A percentile compares a stretch with the other conserved stretches of the same genome.
These are phyloP conservation scores for Scaptomyza flava DNA, from an alignment of 2,888 invertebrate species.

Conservation along the genomic window DNA sequence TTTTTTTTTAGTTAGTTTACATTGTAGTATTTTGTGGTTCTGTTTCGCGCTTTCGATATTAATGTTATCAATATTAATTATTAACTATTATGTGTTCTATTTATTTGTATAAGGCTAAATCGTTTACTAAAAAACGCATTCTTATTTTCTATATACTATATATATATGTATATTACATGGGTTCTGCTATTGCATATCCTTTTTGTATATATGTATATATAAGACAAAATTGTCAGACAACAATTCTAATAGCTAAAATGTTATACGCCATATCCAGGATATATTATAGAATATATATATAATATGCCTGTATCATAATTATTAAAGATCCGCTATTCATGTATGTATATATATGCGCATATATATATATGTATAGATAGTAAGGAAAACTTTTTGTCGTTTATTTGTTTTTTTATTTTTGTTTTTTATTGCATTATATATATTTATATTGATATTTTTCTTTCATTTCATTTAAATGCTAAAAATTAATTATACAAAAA, in stretches of 20 bases:
- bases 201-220: slow-evolving; percentile 18
- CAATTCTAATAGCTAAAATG: slow-evolving; percentile 52
- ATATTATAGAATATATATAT: background rate
- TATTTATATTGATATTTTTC: slow-evolving; percentile 52
- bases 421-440: slow-evolving; percentile 14
- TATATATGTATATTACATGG: slow-evolving; percentile 44
- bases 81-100: slow-evolving; percentile 17
- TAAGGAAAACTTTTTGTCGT: slow-evolving; percentile 49
- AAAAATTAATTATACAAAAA: slow-evolving; percentile 63
- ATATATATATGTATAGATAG: slow-evolving; percentile 1
- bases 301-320: too few relatives aligned
- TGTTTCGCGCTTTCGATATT: slow-evolving; percentile 23
- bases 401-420: slow-evolving; percentile 21
- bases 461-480: slow-evolving; percentile 65
- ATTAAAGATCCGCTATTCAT: too few relatives aligned
- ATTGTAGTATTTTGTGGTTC: slow-evolving; percentile 35
- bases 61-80: slow-evolving; percentile 5
- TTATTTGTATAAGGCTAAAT: slow-evolving; percentile 49
- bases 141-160: slow-evolving; percentile 7
- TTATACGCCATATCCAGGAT: slow-evolving; percentile 12
- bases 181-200: slow-evolving; percentile 6
- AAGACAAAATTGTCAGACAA: slow-evolving; percentile 44
- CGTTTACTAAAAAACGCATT: slow-evolving; percentile 39
- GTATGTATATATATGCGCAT: too few relatives aligned
- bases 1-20: slow-evolving; percentile 40